Evolutionary conservation across 2,797 vertebrate genomes (phyloP).

Genomic region (Melanotaenia nigrans): DNA sequence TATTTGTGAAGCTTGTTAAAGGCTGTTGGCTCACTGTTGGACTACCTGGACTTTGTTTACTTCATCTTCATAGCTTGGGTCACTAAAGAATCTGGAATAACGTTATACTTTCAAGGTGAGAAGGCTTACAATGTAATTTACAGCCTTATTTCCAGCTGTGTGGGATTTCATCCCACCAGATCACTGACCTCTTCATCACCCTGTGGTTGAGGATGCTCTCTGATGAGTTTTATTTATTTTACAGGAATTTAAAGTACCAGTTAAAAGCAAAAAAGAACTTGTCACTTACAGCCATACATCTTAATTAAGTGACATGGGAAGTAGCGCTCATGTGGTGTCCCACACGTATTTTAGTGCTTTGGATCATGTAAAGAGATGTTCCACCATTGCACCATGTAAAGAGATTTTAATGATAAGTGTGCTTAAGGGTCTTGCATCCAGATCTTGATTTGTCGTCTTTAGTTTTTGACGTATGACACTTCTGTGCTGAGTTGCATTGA

Average conservation of each 20-base stretch:
- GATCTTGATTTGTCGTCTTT: slow-evolving; percentile 36
- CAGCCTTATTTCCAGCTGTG: not conserved
- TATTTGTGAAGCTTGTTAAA: slow-evolving; percentile 23
- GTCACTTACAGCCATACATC: too few relatives aligned
- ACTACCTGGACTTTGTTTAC: slow-evolving; percentile 36
- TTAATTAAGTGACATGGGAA: not conserved
- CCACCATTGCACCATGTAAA: not conserved
- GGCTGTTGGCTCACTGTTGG: slow-evolving; percentile 5
- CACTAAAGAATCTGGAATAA: slow-evolving; percentile 34
- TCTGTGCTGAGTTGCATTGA: slow-evolving; percentile 28
- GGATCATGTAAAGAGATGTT: not conserved
- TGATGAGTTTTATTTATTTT: too few relatives aligned
- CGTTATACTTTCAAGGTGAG: slow-evolving; percentile 70
- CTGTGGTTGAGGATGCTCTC: too few relatives aligned
- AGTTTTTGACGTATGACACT: slow-evolving; percentile 44
- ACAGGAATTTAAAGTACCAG: too few relatives aligned
- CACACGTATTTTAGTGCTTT: too few relatives aligned
- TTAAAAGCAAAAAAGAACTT: too few relatives aligned
- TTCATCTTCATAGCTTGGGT: slow-evolving; percentile 56
- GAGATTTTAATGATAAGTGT: not conserved
- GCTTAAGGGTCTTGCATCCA: not conserved
- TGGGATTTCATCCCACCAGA: too few relatives aligned
- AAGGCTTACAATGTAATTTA: not conserved
- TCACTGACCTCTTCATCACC: too few relatives aligned
- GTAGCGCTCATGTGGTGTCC: not conserved